These are phyloP conservation scores for Cygnus atratus DNA, from an alignment of 2,113 vertebrate species.

Conservation along the genomic window DNA sequence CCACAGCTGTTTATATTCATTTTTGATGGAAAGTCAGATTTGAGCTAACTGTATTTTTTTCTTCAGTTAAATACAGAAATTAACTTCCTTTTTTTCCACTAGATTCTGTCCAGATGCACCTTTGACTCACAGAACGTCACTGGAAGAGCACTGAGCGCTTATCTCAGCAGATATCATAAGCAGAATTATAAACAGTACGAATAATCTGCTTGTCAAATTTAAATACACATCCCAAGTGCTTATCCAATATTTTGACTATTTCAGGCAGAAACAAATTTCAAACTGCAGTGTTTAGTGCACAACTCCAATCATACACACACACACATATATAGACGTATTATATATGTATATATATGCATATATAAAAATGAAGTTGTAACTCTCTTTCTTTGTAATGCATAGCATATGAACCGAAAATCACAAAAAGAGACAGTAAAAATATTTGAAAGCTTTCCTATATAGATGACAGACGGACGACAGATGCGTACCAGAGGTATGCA, in stretches of 20 bases:
- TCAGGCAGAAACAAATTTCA: neutral
- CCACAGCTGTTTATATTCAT: neutral
- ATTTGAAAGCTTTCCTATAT: neutral
- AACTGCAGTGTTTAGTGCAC: neutral
- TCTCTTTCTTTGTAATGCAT: neutral
- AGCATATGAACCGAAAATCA: neutral
- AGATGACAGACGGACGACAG: constrained; percentile 13
- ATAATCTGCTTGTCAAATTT: neutral
- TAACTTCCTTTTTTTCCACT: neutral
- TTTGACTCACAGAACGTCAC: neutral
- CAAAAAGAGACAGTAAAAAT: constrained; percentile 4
- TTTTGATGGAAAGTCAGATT: neutral
- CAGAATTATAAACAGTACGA: neutral
- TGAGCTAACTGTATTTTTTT: neutral
- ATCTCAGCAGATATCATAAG: neutral
- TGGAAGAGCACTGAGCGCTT: neutral
- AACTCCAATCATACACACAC: neutral
- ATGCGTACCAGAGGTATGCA: constrained; percentile 37
- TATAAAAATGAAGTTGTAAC: neutral
- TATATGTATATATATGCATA: neutral
- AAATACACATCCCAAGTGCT: neutral
- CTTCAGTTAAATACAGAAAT: neutral
- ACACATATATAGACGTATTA: neutral
- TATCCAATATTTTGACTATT: constrained; percentile 1
- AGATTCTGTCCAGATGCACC: neutral